phyloP scores from a whole-genome alignment of 2,888 invertebrate species.

The Thecophora atra region DNA sequence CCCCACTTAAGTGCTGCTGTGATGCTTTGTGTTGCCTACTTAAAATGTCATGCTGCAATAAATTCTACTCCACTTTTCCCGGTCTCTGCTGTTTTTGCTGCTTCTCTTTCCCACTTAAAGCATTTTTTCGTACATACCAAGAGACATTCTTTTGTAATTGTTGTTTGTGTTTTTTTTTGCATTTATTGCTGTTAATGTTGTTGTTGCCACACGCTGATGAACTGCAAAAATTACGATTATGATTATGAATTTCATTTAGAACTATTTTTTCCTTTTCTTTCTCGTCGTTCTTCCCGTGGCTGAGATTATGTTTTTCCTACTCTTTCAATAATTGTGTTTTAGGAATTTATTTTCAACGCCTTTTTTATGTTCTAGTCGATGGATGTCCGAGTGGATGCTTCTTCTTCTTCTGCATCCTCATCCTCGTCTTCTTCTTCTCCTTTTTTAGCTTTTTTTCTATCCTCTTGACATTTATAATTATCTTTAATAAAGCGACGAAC shows the following conservation, averaged over 20 bases:
- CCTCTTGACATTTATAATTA: slow-evolving; percentile 40
- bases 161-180: slow-evolving; percentile 14
- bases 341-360: slow-evolving; percentile 31
- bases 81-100: too few relatives aligned
- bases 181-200: slow-evolving; percentile 3
- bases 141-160: slow-evolving; percentile 14
- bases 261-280: background rate
- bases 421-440: background rate
- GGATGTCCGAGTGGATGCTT: background rate
- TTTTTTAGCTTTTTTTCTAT: background rate
- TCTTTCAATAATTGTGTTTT: background rate
- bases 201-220: slow-evolving; percentile 19
- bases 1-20: slow-evolving; percentile 10
- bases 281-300: background rate
- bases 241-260: slow-evolving; percentile 21
- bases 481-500: slow-evolving; percentile 26
- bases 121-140: slow-evolving; percentile 7
- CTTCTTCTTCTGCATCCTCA: slow-evolving; percentile 16
- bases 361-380: slow-evolving; percentile 18
- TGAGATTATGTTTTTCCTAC: background rate
- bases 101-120: background rate
- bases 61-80: slow-evolving; percentile 16
- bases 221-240: slow-evolving; percentile 24
- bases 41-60: slow-evolving; percentile 27
- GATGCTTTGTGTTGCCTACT: slow-evolving; percentile 17